Base-by-base conservation (phyloP, 2,888 invertebrate genomes). In the Tridacna gigas region DNA sequence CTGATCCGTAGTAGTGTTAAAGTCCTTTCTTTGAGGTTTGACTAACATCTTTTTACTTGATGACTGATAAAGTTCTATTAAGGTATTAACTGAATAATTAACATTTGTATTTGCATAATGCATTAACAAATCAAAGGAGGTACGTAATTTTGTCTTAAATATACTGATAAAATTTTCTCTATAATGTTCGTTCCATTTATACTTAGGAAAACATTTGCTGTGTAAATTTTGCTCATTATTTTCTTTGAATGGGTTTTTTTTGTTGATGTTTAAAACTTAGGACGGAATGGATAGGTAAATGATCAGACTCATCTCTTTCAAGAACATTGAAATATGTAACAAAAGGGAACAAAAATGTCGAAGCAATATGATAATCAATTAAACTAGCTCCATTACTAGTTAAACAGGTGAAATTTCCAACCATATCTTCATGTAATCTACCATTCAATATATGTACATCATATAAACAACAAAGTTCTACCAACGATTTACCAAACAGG, bases 381-480 rank as follows among this genome's bases (percentile, higher is more conserved):
- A 77, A 51, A 37, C 67, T 67, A 28, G 60, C 67, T n/a, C 69
- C 78, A 48, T 63, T 22, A 71, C 47, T 73, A 60, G 78, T 65
- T 47, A 74, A 47, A 28, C 71, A 78, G n/a, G 78, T 78, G 47
- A 63, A 73, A 20, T 78, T 61, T 20, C 78, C 78, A 26, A 22
- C 47, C 15, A 25, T 15, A 47, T 78, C 78, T 22, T 45, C 69
- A 69, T 51, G 45, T 25, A 77, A 22, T 15, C 77, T 48, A 25
- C 77, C 77, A 56, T 77, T 78, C n/a, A 78, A n/a, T 22, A 78
- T 78, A 63, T 78, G 78, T 22, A 78, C 71, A 61, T 71, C 51
- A 73, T 71, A 48, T 15, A 45, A 13, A 71, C 76, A 80, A 26
- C 80, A 80, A n/a, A 80, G 18, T 26, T 80, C 77, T 60, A 65